Base-by-base conservation (phyloP, 1,140 invertebrate genomes). In the Luehdorfia chinensis region DNA sequence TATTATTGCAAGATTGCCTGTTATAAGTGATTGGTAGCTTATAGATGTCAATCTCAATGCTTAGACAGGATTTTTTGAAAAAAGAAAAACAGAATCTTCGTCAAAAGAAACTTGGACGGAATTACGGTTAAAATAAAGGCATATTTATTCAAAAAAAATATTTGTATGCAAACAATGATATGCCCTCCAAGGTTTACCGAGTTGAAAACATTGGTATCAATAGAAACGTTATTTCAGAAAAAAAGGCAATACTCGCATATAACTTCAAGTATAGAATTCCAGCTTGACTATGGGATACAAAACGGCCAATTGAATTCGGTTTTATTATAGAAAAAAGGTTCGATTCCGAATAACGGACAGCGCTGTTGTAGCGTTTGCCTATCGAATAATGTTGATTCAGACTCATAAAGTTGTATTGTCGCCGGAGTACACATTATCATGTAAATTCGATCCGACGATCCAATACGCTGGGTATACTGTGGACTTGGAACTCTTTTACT, bases 341-440 rank as follows among this genome's bases (percentile, higher is more conserved):
- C 23, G 2, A 8, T 25, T 27, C 23, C 11, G 14, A 15, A 41
- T 27, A 41, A 41, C 21, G 34, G 16, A 37, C 34, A 9, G 27
- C 27, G 8, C 8, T 12, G 27, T 9, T 8, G 12, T 14, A 13
- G 37, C 23, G n/a, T n/a, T 43, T 15, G 34, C n/a, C 34, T 37
- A 37, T 37, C 34, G 39, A 9, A 43, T 43, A 28, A 25, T 43
- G 39, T 43, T 28, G 39, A 43, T 43, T 43, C 39, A 43, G 39
- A 43, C 23, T 12, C 39, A 43, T 43, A 50, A 50, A 50, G 9
- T 50, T 50, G 36, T 50, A 50, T 50, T 43, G 47, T 34, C 34
- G 44, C 5, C 43, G 8, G 25, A 47, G 11, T 53, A 32, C 33
- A 36, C 36, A 45, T 53, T 47, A 37, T 53, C 30, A 47, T 53